phyloP scores from a whole-genome alignment of 2,113 vertebrate genomes.

The Ibidorhyncha struthersii region DNA sequence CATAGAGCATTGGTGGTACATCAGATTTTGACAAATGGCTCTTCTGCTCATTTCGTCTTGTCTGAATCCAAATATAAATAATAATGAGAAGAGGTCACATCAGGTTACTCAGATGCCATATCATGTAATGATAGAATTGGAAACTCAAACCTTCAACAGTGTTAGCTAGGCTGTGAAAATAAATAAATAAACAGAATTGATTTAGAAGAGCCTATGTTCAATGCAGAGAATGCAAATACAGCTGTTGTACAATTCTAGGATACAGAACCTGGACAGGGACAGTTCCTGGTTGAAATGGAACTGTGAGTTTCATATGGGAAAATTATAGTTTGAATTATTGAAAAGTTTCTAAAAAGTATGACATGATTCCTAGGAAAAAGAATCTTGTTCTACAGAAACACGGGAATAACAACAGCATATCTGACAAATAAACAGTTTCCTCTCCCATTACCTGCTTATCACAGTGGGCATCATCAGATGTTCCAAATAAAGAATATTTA shows the following conservation, averaged over 20 bases:
- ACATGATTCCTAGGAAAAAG: neutral
- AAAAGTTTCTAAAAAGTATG: neutral
- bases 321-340: neutral
- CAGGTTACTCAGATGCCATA: neutral
- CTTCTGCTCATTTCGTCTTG: neutral
- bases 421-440: neutral
- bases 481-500: neutral
- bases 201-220: neutral
- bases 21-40: neutral
- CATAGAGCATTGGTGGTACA: too few relatives aligned
- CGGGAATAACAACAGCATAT: neutral
- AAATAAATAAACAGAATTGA: neutral
- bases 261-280: neutral
- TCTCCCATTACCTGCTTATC: neutral
- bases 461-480: neutral
- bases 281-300: neutral
- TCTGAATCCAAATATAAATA: neutral
- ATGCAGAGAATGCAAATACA: neutral
- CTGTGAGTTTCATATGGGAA: neutral
- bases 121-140: neutral
- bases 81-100: neutral
- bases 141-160: neutral
- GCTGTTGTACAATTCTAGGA: neutral
- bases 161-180: neutral
- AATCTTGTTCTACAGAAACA: neutral